phyloP scores from a whole-genome alignment of 1,140 invertebrate genomes.

The Brachionus paranguensis region DNA sequence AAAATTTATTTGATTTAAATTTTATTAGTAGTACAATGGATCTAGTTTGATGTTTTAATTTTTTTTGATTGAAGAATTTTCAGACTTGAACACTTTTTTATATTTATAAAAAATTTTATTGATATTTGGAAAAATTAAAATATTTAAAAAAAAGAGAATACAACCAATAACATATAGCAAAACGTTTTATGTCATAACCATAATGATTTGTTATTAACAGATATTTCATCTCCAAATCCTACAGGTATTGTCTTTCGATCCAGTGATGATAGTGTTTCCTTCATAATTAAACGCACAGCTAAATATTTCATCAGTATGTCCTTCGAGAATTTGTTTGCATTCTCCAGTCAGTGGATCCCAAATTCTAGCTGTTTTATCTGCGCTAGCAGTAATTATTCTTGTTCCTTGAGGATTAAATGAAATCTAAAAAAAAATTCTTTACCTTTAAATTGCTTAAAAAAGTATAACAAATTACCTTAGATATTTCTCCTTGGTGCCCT shows the following conservation, averaged over 20 bases:
- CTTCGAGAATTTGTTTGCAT: constrained; percentile 57
- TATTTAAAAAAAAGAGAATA: background rate
- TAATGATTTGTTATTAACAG: background rate
- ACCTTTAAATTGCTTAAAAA: no score
- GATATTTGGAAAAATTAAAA: background rate
- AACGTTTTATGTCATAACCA: background rate
- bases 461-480: constrained; percentile 59
- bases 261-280: constrained; percentile 70
- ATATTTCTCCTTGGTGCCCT: constrained; percentile 70
- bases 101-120: background rate
- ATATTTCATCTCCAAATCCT: constrained; percentile 52
- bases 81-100: background rate
- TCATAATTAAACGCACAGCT: constrained; percentile 71
- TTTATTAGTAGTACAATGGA: background rate
- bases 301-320: constrained; percentile 71
- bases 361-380: constrained; percentile 67
- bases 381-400: constrained; percentile 42
- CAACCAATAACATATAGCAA: background rate
- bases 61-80: background rate
- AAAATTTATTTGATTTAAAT: background rate
- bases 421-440: background rate
- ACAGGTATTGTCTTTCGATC: constrained; percentile 56
- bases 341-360: constrained; percentile 67
- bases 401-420: constrained; percentile 28
- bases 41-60: background rate